Base-by-base conservation (phyloP, 2,888 invertebrate species). In the Hydrotaea diabolus region DNA sequence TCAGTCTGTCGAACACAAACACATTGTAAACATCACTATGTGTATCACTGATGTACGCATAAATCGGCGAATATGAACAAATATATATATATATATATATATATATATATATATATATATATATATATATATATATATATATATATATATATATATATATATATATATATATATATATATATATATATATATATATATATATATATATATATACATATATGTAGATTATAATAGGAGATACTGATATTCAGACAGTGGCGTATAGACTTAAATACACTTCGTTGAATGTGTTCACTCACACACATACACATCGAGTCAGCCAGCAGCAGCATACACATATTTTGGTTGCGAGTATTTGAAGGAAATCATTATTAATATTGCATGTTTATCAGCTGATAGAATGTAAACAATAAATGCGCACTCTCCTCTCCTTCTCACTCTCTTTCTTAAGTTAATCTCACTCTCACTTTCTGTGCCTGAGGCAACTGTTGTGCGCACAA, bases 331-430 rank as follows among this genome's bases (percentile, higher is more conserved):
- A 31, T 7, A 7, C 31, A 31, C 31, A 31, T 8, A n/a, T n/a
- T n/a, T n/a, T n/a, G n/a, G 11, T 9, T 57, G 21, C 21, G 21
- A 19, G 8, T 57, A 57, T 43, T 57, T 43, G 57, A 73, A 15
- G 19, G 43, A 57, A 43, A 39, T 57, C 21, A 73, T 59, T 73
- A 55, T 73, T 73, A 73, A 73, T 73, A 73, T 39, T 59, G 57
- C 23, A 73, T 73, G 57, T 23, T 73, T 73, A 59, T 43, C 73
- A 73, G 73, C 73, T 73, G 73, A 73, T 73, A 43, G 57, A 59
- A 59, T 73, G 73, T 73, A 73, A 73, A 73, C 73, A 73, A 73
- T 19, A 36, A 55, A 36, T 17, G 55, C 72, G 55, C 55, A 72
- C 49, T 55, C 53, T 72, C 55, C 13, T 55, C 8, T 17, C 19